Evolutionary conservation across 2,113 vertebrate species (phyloP), one percentile per base, ranked within the genome.

Genomic region (Cathartes aura): DNA sequence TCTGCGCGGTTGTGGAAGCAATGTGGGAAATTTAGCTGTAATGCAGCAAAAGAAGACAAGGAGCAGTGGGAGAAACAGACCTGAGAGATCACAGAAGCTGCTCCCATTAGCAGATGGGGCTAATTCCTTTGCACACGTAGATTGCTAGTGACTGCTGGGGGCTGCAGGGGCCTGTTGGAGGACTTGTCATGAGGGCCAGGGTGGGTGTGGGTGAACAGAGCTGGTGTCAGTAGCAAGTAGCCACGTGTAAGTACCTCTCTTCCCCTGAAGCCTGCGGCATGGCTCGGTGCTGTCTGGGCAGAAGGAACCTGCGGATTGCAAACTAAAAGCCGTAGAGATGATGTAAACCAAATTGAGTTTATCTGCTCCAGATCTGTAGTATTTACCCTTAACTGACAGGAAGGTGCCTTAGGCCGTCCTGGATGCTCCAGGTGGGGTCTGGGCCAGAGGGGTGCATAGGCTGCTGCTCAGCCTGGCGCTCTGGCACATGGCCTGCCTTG

Each of bases 211-310:
- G 27, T 64, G 20, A 81, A 32, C 36, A 70, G 53, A 93, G 34
- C 5, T 4, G 2, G 9, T 38, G n/a, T 58, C 0, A 0, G 43
- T 80, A 72, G 48, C 62, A 78, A 18, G 50, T 50, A 74, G 23
- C 23, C 45, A 59, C 11, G 2, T 16, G 1, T 32, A 64, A 63
- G 29, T 80, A 47, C 36, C 12, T 85, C 15, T 92, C 38, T 79
- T 74, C 8, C 50, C 27, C 21, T 71, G 27, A 87, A 91, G 70
- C 15, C 50, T 4, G 2, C 2, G 1, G 36, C 29, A 64, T 0
- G 1, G 45, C 36, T 92, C 1, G 4, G 13, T 92, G 58, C 43
- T 48, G 15, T 56, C 52, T 91, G 47, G 14, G 48, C 48, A 88
- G 60, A 87, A 84, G 40, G 58, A 87, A 60, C 13, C 32, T 70